Conservation (phyloP, 1,140 invertebrate genomes). For the Homalodisca vitripennis region DNA sequence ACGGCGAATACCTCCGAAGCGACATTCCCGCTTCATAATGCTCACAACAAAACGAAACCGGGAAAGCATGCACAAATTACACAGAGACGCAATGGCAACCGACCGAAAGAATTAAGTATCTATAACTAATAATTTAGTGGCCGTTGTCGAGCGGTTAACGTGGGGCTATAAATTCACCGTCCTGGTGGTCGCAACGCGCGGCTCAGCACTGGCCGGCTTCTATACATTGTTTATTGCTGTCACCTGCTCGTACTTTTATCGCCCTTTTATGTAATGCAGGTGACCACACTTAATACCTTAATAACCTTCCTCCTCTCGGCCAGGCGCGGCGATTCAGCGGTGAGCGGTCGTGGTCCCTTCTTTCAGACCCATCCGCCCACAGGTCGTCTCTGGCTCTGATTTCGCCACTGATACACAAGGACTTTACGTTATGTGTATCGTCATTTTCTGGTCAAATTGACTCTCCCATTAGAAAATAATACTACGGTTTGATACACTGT, state of each 20-base stretch:
- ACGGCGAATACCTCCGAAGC: background rate
- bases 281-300: background rate
- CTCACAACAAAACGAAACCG: conserved; percentile 8
- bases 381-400: too few species aligned
- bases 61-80: conserved; percentile 13
- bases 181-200: conserved; percentile 2
- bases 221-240: conserved; percentile 20
- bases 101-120: conserved; percentile 27
- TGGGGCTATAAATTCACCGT: background rate
- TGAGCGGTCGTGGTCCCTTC: background rate
- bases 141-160: conserved; percentile 16
- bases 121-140: conserved; percentile 30
- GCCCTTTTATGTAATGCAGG: background rate
- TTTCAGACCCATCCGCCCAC: too few species aligned
- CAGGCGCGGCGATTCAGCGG: background rate
- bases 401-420: too few species aligned
- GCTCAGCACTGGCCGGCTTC: background rate
- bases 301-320: background rate
- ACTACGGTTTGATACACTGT: too few species aligned
- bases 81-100: conserved; percentile 7
- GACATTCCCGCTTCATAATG: background rate
- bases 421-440: too few species aligned
- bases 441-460: too few species aligned
- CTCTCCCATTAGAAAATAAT: too few species aligned
- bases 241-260: background rate